Base-by-base conservation (phyloP, 2,113 vertebrate species). In the Dryoscopus gambensis region DNA sequence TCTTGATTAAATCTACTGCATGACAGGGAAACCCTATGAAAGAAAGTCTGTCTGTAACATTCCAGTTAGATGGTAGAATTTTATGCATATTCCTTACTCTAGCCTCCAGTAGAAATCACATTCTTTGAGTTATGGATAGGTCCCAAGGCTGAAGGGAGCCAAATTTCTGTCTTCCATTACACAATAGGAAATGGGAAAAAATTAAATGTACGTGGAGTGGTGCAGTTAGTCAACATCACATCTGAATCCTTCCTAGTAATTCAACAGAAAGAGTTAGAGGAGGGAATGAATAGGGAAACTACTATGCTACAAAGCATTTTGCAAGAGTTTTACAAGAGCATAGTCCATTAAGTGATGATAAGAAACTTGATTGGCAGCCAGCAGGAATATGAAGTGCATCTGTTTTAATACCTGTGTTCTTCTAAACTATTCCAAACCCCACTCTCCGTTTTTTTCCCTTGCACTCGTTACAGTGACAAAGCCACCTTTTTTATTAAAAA, bases 121-220 rank as follows among this genome's bases (percentile, higher is more conserved):
- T 97, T 97, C 64, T 95, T 95, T 77, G 28, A 93, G 89, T 93
- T 96, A 84, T 94, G 73, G 94, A 70, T 69, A 89, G 50, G 69
- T 95, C 91, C 67, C 64, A 93, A 83, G 85, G n/a, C 69, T 0
- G 2, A 49, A 50, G 33, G 37, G 23, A 94, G 95, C 91, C 94
- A 98, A 90, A 64, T 80, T 96, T 95, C 95, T 96, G 80, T 93
- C 95, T 84, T 94, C 57, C 42, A 77, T 95, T 94, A 90, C 11
- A 39, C 84, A 78, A 27, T 73, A 69, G 84, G 92, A 95, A 96
- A 90, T 77, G 77, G 79, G 87, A 84, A 83, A 83, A 90, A 93
- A 81, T 91, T 60, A 95, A 78, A 88, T 37, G 37, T 44, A 68
- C 0, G 0, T 17, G 39, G 50, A 89, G 62, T 57, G 84, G 69